A percentile compares a stretch with the other conserved stretches of the same genome.
Evolutionary conservation across 2,113 vertebrate genomes (phyloP).

Genomic region (Megatriorchis doriae): DNA sequence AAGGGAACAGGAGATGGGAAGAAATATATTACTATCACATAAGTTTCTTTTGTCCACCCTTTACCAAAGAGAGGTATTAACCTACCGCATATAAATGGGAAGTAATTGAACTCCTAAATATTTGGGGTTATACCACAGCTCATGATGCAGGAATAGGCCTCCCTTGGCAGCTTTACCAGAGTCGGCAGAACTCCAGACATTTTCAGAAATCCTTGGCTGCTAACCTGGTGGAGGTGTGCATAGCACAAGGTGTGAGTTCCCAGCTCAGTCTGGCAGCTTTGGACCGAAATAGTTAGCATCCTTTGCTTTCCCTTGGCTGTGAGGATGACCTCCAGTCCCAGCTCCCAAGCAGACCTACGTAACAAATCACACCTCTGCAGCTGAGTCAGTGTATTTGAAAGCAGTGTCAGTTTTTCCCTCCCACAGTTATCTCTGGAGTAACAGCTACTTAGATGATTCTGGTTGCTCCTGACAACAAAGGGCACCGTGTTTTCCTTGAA

Average conservation of each 20-base stretch:
- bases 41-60: background rate
- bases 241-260: background rate
- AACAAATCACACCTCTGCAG: background rate
- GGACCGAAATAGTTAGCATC: background rate
- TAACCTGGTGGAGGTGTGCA: background rate
- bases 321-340: background rate
- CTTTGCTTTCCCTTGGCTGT: background rate
- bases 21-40: background rate
- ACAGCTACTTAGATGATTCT: background rate
- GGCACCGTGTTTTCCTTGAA: background rate
- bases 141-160: background rate
- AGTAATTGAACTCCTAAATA: background rate
- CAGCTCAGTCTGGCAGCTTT: background rate
- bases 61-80: background rate
- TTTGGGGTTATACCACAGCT: background rate
- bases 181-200: background rate
- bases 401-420: background rate
- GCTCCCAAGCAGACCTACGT: background rate
- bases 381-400: background rate
- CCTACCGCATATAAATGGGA: background rate
- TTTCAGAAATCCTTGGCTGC: background rate
- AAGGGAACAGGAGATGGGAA: background rate
- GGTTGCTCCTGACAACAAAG: slow-evolving; percentile 45
- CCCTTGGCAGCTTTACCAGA: background rate
- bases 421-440: background rate